Conservation (phyloP, 1,140 invertebrate genomes). For the Trichogramma pretiosum region DNA sequence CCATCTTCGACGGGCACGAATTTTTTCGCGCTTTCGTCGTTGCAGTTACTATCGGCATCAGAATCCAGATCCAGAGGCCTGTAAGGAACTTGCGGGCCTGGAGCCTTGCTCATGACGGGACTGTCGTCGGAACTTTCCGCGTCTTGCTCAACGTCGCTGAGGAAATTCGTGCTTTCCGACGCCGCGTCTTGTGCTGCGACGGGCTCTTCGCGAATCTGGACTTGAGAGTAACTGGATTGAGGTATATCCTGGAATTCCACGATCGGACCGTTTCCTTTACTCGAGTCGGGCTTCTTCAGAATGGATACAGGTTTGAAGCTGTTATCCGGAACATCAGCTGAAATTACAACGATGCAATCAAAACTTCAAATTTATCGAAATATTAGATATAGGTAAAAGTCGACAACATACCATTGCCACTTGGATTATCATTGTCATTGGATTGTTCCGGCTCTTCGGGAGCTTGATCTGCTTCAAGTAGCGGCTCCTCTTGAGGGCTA, state of each 20-base stretch:
- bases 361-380: not conserved
- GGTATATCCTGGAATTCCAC: too few relatives aligned
- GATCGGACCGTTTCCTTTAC: not conserved
- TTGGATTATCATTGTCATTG: too few relatives aligned
- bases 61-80: constrained; percentile 36
- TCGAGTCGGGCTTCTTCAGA: not conserved
- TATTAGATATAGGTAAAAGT: too few relatives aligned
- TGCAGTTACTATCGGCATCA: constrained; percentile 34
- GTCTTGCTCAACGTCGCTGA: constrained; percentile 28
- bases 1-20: constrained; percentile 10
- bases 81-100: constrained; percentile 28
- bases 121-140: constrained; percentile 33
- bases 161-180: too few relatives aligned
- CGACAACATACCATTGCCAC: too few relatives aligned
- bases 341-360: not conserved
- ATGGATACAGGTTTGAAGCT: not conserved
- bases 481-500: constrained; percentile 22
- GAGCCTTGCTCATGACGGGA: constrained; percentile 17
- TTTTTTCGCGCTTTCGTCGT: constrained; percentile 21
- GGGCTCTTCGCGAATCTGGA: too few relatives aligned
- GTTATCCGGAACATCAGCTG: too few relatives aligned
- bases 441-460: not conserved
- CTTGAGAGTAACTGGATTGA: too few relatives aligned
- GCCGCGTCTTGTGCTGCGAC: too few relatives aligned
- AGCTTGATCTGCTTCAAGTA: constrained; percentile 13